phyloP scores from a whole-genome alignment of 1,140 invertebrate species.

The Orius laevigatus region DNA sequence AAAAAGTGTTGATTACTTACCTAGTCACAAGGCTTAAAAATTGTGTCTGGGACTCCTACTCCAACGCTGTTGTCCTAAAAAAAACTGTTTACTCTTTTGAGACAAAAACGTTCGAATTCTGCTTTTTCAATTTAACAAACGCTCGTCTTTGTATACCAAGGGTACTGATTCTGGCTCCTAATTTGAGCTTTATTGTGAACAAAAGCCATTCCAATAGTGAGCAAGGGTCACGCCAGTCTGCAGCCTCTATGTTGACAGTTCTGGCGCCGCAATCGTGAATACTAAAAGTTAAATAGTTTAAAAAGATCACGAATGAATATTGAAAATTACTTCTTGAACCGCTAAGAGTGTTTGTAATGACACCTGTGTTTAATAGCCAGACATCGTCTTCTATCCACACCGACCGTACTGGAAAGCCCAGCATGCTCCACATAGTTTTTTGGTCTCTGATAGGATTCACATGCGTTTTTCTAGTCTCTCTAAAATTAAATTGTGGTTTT shows the following conservation, averaged over 20 bases:
- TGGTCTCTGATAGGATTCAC: slow-evolving; percentile 55
- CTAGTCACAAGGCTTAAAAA: too few relatives aligned
- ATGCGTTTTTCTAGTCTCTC: slow-evolving; percentile 51
- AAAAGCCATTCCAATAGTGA: slow-evolving; percentile 56
- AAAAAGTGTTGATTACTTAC: slow-evolving; percentile 26
- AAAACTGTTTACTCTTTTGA: neutral
- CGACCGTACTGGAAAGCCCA: slow-evolving; percentile 73
- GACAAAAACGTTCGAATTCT: too few relatives aligned
- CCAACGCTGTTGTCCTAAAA: slow-evolving; percentile 10
- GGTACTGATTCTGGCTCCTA: slow-evolving; percentile 48
- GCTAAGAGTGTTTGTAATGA: slow-evolving; percentile 43
- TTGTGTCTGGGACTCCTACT: slow-evolving; percentile 19
- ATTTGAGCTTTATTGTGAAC: slow-evolving; percentile 33
- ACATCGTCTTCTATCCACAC: slow-evolving; percentile 62
- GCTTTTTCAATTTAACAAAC: slow-evolving; percentile 35
- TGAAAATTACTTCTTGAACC: slow-evolving; percentile 46
- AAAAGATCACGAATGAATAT: neutral
- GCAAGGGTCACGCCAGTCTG: slow-evolving; percentile 67
- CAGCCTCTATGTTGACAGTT: slow-evolving; percentile 62
- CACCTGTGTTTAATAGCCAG: slow-evolving; percentile 47
- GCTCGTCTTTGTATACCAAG: slow-evolving; percentile 39
- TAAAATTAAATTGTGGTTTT: slow-evolving; percentile 23
- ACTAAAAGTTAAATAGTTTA: too few relatives aligned
- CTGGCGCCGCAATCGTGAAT: slow-evolving; percentile 66
- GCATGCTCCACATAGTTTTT: slow-evolving; percentile 63